Percentiles rank a stretch among this genome's conserved stretches.
Evolutionary conservation across 2,113 vertebrate species (phyloP).

Genomic region (Bucco capensis): DNA sequence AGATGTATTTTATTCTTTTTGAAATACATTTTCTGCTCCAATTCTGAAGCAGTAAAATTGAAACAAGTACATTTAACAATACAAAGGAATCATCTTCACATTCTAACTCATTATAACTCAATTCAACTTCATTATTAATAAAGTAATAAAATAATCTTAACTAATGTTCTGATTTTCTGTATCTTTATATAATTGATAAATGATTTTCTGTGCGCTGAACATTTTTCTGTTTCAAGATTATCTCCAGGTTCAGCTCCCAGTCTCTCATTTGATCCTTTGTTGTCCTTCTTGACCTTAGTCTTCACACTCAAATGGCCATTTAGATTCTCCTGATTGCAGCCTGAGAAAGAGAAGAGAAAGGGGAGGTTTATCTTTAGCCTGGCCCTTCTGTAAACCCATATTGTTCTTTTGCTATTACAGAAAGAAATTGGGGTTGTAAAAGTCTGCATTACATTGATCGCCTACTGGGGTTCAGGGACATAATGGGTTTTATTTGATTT

Average conservation of each 20-base stretch:
- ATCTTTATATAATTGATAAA: slow-evolving; percentile 25
- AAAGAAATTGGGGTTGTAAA: slow-evolving; percentile 58
- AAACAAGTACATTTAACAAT: slow-evolving; percentile 61
- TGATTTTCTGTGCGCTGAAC: not conserved
- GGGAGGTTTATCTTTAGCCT: slow-evolving; percentile 25
- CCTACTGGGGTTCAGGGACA: slow-evolving; percentile 43
- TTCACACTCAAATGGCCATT: slow-evolving; percentile 36
- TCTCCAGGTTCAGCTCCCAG: not conserved
- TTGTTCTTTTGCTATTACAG: slow-evolving; percentile 43
- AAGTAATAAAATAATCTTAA: slow-evolving; percentile 57
- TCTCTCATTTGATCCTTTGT: not conserved
- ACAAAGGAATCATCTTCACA: slow-evolving; percentile 38
- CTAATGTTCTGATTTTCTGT: slow-evolving; percentile 45
- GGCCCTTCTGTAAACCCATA: not conserved
- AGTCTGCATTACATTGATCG: slow-evolving; percentile 48
- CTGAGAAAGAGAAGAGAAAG: not conserved
- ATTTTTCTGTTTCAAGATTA: not conserved
- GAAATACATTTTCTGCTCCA: slow-evolving; percentile 8
- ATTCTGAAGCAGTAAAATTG: slow-evolving; percentile 63
- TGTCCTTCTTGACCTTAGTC: slow-evolving; percentile 28
- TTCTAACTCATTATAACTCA: slow-evolving; percentile 56
- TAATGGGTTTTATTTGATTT: slow-evolving; percentile 61
- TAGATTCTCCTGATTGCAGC: slow-evolving; percentile 41
- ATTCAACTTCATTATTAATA: slow-evolving; percentile 51
- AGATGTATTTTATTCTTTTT: slow-evolving; percentile 31